These are phyloP conservation scores for Pristiophorus japonicus DNA, from an alignment of 2,113 vertebrate species.

Conservation along the genomic window DNA sequence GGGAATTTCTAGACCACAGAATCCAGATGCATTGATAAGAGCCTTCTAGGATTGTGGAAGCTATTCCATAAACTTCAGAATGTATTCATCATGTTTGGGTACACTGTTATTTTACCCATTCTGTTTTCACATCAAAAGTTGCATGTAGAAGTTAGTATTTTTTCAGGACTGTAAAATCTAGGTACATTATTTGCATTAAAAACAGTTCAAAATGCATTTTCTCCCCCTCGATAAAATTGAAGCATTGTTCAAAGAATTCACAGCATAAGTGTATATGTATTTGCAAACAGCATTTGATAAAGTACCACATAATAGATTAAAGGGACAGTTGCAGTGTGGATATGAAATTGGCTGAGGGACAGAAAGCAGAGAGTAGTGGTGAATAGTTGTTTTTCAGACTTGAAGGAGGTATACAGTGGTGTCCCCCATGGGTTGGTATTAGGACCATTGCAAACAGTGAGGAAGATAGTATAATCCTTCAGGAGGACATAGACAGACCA, in stretches of 20 bases:
- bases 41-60: constrained; percentile 78
- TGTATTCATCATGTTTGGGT: background rate
- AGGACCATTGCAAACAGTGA: no score
- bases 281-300: no score
- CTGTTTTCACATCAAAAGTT: background rate
- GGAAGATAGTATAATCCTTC: no score
- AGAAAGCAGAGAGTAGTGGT: no score
- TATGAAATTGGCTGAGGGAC: no score
- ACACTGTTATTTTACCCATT: background rate
- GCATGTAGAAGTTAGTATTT: background rate
- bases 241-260: background rate
- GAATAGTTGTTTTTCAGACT: no score
- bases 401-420: no score
- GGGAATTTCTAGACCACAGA: constrained; percentile 61
- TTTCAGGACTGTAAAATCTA: background rate
- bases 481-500: no score
- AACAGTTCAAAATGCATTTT: background rate
- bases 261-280: background rate
- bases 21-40: constrained; percentile 85
- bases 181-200: background rate
- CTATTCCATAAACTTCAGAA: background rate
- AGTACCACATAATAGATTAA: no score
- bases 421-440: no score
- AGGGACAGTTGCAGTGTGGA: no score
- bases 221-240: background rate